These are phyloP conservation scores for Ceraclea dissimilis DNA, from an alignment of 2,888 invertebrate genomes.

Conservation along the genomic window DNA sequence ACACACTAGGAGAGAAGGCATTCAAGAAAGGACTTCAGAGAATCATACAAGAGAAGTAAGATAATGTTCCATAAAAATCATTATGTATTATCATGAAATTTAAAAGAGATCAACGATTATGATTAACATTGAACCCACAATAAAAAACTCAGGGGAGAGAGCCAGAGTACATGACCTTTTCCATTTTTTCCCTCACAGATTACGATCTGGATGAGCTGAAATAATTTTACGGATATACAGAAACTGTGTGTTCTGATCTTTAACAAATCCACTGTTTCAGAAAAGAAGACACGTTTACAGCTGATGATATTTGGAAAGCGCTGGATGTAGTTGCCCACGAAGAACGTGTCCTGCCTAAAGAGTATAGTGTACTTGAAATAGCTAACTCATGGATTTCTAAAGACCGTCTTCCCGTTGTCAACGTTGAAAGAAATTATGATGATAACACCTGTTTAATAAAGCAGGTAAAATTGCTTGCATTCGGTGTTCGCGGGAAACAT, in stretches of 20 bases:
- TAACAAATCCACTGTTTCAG: constrained; percentile 39
- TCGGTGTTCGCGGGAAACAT: neutral
- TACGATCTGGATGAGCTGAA: no score
- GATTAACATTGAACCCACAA: constrained; percentile 6
- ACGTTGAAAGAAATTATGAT: constrained; percentile 60
- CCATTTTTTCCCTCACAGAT: no score
- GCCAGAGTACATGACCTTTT: no score
- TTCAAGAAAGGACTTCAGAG: constrained; percentile 66
- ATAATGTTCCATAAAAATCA: neutral
- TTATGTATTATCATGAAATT: no score
- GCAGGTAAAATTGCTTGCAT: constrained; percentile 46
- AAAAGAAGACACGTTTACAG: constrained; percentile 67
- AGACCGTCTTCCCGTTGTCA: constrained; percentile 69
- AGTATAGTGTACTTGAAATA: constrained; percentile 57
- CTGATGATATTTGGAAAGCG: constrained; percentile 72
- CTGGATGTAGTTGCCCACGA: constrained; percentile 59
- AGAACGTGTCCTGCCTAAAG: constrained; percentile 45
- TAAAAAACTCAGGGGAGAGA: no score
- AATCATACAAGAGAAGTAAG: constrained; percentile 57
- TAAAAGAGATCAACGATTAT: neutral
- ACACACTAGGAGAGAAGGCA: constrained; percentile 68
- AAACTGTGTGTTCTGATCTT: no score
- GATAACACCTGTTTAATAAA: constrained; percentile 52
- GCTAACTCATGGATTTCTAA: constrained; percentile 78
- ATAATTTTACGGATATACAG: no score